Base-by-base conservation (phyloP, 2,113 vertebrate species). In the Psilopsiagon aurifrons region DNA sequence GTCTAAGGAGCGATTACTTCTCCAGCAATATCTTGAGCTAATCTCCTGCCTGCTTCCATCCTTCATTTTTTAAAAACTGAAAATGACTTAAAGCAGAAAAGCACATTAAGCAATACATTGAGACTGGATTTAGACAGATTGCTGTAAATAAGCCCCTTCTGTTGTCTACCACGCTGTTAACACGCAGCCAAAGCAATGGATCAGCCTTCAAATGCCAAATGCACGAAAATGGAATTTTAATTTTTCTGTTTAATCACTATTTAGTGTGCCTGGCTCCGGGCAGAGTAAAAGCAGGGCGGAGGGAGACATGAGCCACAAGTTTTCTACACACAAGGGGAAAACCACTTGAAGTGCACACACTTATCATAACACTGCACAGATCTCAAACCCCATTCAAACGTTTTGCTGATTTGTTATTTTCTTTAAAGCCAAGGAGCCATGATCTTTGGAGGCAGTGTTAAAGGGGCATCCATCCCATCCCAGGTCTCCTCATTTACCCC, bases 231-330 rank as follows among this genome's bases (percentile, higher is more conserved):
- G 91, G 92, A 97, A 97, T 97, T 95, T 97, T 98, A 97, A 97
- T 97, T 95, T 97, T 96, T 97, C 23, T 96, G 94, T 97, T 97
- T 98, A 97, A 97, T 97, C 95, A 93, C 92, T 94, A 85, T 86
- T 97, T 97, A 97, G 95, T 25, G 76, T 55, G 95, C 52, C 92
- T 95, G 94, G 88, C 79, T 95, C 84, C 94, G 94, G 92, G 39
- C 60, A 94, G 90, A 94, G 75, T 78, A 85, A 75, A 71, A 67
- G 24, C 63, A 86, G 81, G 51, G 80, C 0, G 6, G 69, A 74
- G 57, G n/a, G 73, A 54, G 54, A 92, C 13, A 11, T 59, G 77
- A 97, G 92, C 86, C 95, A 96, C 90, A 35, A 64, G 78, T 77
- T 89, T 92, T 75, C 77, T 87, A 60, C 47, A 63, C 39, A 33